Evolutionary conservation across 2,888 invertebrate species (phyloP).

Genomic region (Mesodorylaimus sp.): DNA sequence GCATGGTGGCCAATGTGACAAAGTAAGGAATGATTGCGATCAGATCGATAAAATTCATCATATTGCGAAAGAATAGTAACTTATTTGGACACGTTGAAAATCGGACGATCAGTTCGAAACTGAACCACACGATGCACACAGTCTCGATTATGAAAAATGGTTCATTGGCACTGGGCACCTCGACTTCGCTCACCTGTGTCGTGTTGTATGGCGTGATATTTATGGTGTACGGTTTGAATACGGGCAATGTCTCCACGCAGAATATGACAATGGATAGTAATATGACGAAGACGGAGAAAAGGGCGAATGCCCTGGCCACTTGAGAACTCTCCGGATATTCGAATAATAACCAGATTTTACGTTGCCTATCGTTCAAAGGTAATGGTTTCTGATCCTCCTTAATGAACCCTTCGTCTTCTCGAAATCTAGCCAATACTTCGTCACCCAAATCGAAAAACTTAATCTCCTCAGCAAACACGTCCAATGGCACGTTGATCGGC

Average conservation of each 20-base stretch:
- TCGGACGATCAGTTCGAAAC: constrained; percentile 75
- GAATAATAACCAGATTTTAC: constrained; percentile 94
- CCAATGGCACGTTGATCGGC: constrained; percentile 94
- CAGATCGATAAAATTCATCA: constrained; percentile 12
- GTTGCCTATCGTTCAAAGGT: constrained; percentile 87
- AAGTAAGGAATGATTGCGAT: constrained; percentile 12
- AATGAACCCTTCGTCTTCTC: constrained; percentile 92
- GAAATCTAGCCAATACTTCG: constrained; percentile 40
- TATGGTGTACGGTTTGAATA: constrained; percentile 98
- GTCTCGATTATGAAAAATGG: constrained; percentile 99
- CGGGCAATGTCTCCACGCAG: constrained; percentile 95
- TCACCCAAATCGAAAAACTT: constrained; percentile 98
- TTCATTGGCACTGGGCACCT: constrained; percentile 91
- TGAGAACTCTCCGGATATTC: constrained; percentile 93
- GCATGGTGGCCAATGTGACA: constrained; percentile 11
- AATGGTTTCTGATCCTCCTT: constrained; percentile 96
- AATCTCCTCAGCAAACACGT: constrained; percentile 98
- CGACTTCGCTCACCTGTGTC: no score
- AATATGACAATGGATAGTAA: constrained; percentile 96
- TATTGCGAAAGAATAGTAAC: constrained; percentile 56
- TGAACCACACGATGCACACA: constrained; percentile 97
- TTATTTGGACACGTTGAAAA: constrained; percentile 97
- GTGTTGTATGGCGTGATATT: no score
- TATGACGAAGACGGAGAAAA: constrained; percentile 96
- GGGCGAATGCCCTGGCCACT: constrained; percentile 90